These are phyloP conservation scores for Melanotaenia boesemani DNA, from an alignment of 2,797 vertebrate species.

Conservation along the genomic window DNA sequence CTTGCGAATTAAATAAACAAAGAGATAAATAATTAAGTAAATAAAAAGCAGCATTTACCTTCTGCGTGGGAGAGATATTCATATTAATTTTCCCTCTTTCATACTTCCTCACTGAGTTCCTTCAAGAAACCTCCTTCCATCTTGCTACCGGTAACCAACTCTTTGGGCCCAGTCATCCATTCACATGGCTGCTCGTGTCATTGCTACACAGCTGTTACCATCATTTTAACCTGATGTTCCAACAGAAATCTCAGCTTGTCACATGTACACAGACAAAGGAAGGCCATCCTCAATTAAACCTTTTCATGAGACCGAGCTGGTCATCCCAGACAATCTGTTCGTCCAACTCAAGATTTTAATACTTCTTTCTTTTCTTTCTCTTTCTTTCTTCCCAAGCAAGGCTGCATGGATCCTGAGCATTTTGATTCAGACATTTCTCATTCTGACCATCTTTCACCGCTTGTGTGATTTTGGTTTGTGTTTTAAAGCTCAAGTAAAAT, in stretches of 20 bases:
- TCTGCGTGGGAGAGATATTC: background rate
- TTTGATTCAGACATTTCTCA: background rate
- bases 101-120: background rate
- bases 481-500: no score
- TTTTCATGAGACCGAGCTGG: background rate
- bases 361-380: background rate
- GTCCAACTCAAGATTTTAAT: background rate
- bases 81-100: background rate
- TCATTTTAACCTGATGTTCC: background rate
- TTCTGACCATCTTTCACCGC: background rate
- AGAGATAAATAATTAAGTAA: no score
- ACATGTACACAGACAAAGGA: background rate
- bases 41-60: background rate
- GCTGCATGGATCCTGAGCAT: background rate
- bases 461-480: background rate
- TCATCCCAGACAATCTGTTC: background rate
- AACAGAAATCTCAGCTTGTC: background rate
- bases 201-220: background rate
- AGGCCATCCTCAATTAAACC: background rate
- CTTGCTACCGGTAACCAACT: background rate
- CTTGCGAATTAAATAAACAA: background rate
- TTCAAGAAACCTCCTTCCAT: background rate
- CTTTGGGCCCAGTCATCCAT: background rate
- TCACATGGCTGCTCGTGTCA: background rate
- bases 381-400: background rate